phyloP scores from a whole-genome alignment of 2,888 invertebrate species.

The Pseudanteris insignis region DNA sequence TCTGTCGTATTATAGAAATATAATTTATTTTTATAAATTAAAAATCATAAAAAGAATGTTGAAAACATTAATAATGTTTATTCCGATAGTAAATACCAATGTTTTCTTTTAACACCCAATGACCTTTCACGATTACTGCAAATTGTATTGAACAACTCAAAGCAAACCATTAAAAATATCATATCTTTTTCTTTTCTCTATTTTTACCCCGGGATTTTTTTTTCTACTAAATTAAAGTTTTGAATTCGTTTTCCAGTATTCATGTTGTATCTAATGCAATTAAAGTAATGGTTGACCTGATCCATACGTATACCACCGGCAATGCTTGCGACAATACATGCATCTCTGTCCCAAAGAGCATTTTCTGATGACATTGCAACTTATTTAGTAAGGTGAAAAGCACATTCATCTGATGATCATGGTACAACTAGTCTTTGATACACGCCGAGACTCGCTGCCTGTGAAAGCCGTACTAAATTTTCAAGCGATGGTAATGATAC shows the following conservation, averaged over 20 bases:
- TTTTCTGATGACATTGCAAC: conserved; percentile 21
- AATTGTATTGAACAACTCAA: conserved; percentile 11
- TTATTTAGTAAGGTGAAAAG: conserved; percentile 10
- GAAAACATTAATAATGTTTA: too few species aligned
- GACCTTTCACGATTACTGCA: conserved; percentile 8
- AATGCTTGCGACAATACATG: conserved; percentile 10
- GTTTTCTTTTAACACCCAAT: conserved; percentile 5
- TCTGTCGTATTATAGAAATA: conserved; percentile 2
- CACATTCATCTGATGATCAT: conserved; percentile 14
- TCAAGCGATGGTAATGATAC: too few species aligned
- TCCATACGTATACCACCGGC: conserved; percentile 10
- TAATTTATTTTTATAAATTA: too few species aligned
- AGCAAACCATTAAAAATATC: conserved; percentile 10
- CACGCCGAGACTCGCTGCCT: background rate
- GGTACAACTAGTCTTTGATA: conserved; percentile 4
- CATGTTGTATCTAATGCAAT: conserved; percentile 23
- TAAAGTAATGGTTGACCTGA: conserved; percentile 19
- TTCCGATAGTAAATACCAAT: too few species aligned
- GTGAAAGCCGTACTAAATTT: too few species aligned
- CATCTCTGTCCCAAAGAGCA: conserved; percentile 4
- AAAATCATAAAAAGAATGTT: too few species aligned
- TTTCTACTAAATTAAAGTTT: conserved; percentile 20
- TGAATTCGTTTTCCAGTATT: conserved; percentile 14
- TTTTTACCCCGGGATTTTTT: too few species aligned
- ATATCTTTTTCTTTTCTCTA: conserved; percentile 17